These are phyloP conservation scores for Camponotus pennsylvanicus DNA, from an alignment of 1,140 invertebrate genomes.

Conservation along the genomic window DNA sequence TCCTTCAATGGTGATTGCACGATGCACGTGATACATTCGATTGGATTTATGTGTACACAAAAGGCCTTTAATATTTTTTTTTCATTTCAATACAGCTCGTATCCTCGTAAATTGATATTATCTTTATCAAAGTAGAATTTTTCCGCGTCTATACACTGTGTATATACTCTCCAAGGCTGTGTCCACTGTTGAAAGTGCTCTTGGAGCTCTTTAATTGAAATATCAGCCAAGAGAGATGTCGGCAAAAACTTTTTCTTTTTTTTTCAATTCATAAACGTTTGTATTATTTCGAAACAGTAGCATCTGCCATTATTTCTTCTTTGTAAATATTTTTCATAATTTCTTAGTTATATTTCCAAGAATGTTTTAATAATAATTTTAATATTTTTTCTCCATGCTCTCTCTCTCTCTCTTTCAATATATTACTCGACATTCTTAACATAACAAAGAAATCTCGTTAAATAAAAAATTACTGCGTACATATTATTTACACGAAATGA, in stretches of 20 bases:
- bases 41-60: not conserved
- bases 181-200: not conserved
- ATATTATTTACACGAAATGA: not conserved
- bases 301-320: not conserved
- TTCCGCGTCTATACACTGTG: not conserved
- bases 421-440: not conserved
- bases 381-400: not conserved
- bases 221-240: slow-evolving; percentile 19
- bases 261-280: slow-evolving; percentile 14
- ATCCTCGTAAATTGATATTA: slow-evolving; percentile 5
- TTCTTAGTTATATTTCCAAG: not conserved
- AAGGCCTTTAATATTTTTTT: not conserved
- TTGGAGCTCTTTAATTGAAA: slow-evolving; percentile 30
- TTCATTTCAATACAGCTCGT: not conserved
- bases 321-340: slow-evolving; percentile 34
- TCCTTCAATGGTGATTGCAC: not conserved
- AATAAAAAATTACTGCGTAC: slow-evolving; percentile 18
- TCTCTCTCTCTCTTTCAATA: not conserved
- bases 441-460: not conserved
- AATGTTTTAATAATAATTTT: slow-evolving; percentile 39
- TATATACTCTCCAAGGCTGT: not conserved
- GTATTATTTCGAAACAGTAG: slow-evolving; percentile 21
- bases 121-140: not conserved
- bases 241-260: slow-evolving; percentile 1
- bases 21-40: not conserved